A percentile compares a stretch with the other conserved stretches of the same genome.
Conservation (phyloP, 2,888 invertebrate genomes). For the Sericinus montela region DNA sequence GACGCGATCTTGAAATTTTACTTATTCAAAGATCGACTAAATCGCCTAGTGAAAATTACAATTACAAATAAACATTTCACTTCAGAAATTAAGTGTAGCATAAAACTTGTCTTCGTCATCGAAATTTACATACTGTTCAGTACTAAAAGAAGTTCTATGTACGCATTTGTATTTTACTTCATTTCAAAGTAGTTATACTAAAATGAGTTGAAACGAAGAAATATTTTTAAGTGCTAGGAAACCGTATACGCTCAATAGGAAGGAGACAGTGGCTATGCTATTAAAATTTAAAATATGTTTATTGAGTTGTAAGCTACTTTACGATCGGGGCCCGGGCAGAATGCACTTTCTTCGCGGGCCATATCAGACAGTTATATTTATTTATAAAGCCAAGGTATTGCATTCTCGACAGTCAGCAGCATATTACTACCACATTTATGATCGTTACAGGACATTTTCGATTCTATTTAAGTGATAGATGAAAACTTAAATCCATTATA, state of each 20-base stretch:
- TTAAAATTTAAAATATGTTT: slow-evolving; percentile 52
- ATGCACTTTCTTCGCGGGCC: slow-evolving; percentile 49
- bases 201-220: slow-evolving; percentile 2
- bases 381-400: slow-evolving; percentile 52
- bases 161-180: too few relatives aligned
- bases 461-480: neutral
- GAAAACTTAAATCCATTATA: too few relatives aligned
- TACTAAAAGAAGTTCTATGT: too few relatives aligned
- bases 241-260: slow-evolving; percentile 23
- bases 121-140: too few relatives aligned
- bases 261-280: slow-evolving; percentile 28
- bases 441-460: neutral
- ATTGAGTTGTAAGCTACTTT: slow-evolving; percentile 63
- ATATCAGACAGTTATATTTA: slow-evolving; percentile 65
- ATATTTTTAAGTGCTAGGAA: slow-evolving; percentile 18
- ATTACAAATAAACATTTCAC: too few relatives aligned
- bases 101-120: too few relatives aligned
- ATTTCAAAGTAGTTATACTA: neutral
- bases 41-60: too few relatives aligned
- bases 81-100: too few relatives aligned
- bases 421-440: slow-evolving; percentile 10
- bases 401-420: slow-evolving; percentile 23
- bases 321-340: slow-evolving; percentile 45
- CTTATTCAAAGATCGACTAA: too few relatives aligned
- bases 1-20: too few relatives aligned